Evolutionary conservation across 2,797 vertebrate species (phyloP).

Genomic region (Sternarchorhynchus goeldii): DNA sequence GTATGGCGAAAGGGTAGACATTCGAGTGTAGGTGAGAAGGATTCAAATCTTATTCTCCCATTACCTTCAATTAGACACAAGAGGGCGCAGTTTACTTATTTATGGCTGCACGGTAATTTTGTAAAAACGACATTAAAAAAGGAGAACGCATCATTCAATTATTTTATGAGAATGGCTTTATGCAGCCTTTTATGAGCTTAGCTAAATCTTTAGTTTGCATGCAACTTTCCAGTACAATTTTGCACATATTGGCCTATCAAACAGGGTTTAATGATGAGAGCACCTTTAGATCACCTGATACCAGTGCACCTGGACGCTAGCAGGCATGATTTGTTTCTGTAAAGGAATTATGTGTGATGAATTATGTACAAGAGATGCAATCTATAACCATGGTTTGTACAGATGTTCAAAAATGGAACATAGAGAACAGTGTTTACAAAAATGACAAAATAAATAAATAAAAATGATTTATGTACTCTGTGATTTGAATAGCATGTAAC

Average conservation of each 20-base stretch:
- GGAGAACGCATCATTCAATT: background rate
- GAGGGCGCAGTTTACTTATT: slow-evolving; percentile 54
- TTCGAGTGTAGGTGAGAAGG: background rate
- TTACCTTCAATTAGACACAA: slow-evolving; percentile 31
- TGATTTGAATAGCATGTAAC: no score
- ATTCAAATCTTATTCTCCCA: background rate
- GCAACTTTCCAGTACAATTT: background rate
- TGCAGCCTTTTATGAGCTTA: background rate
- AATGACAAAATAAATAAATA: background rate
- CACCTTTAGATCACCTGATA: slow-evolving; percentile 47
- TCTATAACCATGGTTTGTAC: background rate
- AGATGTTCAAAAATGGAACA: background rate
- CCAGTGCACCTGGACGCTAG: slow-evolving; percentile 33
- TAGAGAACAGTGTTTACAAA: background rate
- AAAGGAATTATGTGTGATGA: slow-evolving; percentile 9
- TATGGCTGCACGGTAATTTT: background rate
- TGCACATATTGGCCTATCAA: background rate
- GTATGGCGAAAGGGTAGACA: slow-evolving; percentile 3
- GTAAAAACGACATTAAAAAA: background rate
- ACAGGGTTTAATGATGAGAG: slow-evolving; percentile 19
- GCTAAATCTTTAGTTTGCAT: background rate
- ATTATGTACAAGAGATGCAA: slow-evolving; percentile 5
- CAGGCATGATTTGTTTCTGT: slow-evolving; percentile 21
- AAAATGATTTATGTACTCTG: no score
- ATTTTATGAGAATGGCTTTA: background rate